phyloP scores from a whole-genome alignment of 2,113 vertebrate species.

The Scatophagus argus region DNA sequence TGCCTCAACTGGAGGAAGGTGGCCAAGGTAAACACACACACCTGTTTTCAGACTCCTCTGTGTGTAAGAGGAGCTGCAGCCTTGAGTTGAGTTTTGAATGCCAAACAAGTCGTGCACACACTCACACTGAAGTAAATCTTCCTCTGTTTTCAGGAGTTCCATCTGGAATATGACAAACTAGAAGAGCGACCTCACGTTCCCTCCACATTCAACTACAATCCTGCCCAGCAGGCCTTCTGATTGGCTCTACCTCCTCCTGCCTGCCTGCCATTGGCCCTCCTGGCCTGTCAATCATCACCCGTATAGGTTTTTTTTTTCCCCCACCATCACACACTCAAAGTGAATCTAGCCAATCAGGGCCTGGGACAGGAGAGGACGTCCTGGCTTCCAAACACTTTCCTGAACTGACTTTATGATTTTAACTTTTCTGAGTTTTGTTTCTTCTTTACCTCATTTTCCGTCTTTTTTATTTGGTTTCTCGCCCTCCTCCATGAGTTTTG shows the following conservation, averaged over 20 bases:
- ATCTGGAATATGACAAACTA: constrained; percentile 99
- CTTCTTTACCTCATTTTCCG: constrained; percentile 62
- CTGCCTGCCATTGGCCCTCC: constrained; percentile 71
- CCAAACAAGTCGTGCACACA: no score
- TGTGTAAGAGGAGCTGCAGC: not conserved
- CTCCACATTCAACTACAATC: constrained; percentile 99
- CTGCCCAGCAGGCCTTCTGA: constrained; percentile 99
- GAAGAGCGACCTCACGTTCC: constrained; percentile 99
- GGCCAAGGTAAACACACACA: constrained; percentile 90
- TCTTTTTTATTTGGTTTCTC: constrained; percentile 34
- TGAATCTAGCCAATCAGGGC: constrained; percentile 63
- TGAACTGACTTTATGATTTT: constrained; percentile 72
- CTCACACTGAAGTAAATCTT: not conserved
- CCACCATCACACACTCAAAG: constrained; percentile 48
- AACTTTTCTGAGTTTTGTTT: constrained; percentile 49
- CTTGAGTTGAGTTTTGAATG: not conserved
- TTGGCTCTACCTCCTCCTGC: constrained; percentile 68
- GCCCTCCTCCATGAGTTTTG: constrained; percentile 45
- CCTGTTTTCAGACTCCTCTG: not conserved
- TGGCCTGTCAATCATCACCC: constrained; percentile 48
- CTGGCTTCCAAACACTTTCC: constrained; percentile 7
- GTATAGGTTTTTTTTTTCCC: constrained; percentile 56
- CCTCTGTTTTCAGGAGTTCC: constrained; percentile 89
- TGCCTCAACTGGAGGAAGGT: constrained; percentile 99
- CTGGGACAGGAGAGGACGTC: constrained; percentile 42